Conservation (phyloP, 35 echinoderm and acorn worm species). For the Stichopus chloronotus region DNA sequence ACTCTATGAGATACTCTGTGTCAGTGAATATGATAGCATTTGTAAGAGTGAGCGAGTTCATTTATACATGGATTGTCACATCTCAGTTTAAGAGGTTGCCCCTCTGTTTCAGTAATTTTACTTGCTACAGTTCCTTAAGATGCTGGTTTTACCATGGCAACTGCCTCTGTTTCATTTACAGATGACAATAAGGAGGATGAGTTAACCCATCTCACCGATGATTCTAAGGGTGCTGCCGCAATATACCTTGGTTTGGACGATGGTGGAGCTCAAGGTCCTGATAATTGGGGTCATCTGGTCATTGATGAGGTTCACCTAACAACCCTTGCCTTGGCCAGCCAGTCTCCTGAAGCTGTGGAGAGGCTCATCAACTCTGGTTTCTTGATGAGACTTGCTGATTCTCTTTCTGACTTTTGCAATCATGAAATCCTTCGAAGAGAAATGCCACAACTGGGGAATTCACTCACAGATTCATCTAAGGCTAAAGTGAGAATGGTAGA, state of each 20-base stretch:
- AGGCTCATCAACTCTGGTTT: constrained; percentile 84
- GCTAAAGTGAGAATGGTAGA: constrained; percentile 25
- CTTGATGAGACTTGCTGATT: constrained; percentile 73
- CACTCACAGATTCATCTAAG: constrained; percentile 35
- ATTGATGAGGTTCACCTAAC: constrained; percentile 87
- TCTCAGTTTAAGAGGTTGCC: no score
- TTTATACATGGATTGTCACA: no score
- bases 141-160: no score
- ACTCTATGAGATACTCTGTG: no score
- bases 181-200: constrained; percentile 97
- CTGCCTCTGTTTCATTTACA: constrained; percentile 18
- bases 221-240: constrained; percentile 84
- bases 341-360: constrained; percentile 69
- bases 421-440: constrained; percentile 62
- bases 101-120: no score
- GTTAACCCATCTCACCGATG: constrained; percentile 73
- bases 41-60: no score
- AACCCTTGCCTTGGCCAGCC: constrained; percentile 76
- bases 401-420: constrained; percentile 86
- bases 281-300: constrained; percentile 83
- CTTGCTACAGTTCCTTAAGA: no score
- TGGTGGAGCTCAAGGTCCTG: constrained; percentile 50
- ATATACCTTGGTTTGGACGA: constrained; percentile 28
- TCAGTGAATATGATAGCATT: no score
- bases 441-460: neutral